Conservation (phyloP, 2,797 vertebrate genomes). For the Vespertilio murinus region DNA sequence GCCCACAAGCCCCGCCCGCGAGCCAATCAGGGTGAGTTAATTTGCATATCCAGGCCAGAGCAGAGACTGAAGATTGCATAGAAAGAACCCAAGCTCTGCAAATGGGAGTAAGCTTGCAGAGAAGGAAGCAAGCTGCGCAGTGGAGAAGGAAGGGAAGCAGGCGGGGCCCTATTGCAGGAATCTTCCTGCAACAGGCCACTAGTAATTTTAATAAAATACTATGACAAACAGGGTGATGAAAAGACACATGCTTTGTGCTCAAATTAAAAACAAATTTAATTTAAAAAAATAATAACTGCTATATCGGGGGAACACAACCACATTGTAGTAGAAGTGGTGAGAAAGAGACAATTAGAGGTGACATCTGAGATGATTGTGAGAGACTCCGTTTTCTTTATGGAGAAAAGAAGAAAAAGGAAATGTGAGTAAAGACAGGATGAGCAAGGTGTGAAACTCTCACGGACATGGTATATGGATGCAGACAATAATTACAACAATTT, state of each 20-base stretch:
- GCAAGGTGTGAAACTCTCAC: neutral
- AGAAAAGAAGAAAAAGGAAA: neutral
- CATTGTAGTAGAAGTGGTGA: neutral
- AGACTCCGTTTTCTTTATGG: neutral
- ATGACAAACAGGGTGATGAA: neutral
- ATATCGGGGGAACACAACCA: neutral
- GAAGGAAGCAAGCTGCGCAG: too few species aligned
- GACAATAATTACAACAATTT: neutral
- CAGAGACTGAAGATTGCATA: too few species aligned
- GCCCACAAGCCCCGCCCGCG: too few species aligned
- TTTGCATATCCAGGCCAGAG: too few species aligned
- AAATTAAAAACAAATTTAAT: neutral
- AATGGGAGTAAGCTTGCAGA: too few species aligned
- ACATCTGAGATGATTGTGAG: neutral
- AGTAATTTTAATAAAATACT: neutral
- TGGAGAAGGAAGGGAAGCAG: too few species aligned
- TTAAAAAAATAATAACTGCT: neutral
- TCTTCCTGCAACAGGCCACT: too few species aligned
- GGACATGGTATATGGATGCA: neutral
- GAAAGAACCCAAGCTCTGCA: too few species aligned
- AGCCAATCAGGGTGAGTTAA: too few species aligned
- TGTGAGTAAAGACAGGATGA: neutral
- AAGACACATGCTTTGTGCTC: neutral
- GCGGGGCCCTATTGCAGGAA: too few species aligned
- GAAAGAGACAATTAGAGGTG: neutral